phyloP scores from a whole-genome alignment of 2,888 invertebrate species.

The Diaphora mendica region DNA sequence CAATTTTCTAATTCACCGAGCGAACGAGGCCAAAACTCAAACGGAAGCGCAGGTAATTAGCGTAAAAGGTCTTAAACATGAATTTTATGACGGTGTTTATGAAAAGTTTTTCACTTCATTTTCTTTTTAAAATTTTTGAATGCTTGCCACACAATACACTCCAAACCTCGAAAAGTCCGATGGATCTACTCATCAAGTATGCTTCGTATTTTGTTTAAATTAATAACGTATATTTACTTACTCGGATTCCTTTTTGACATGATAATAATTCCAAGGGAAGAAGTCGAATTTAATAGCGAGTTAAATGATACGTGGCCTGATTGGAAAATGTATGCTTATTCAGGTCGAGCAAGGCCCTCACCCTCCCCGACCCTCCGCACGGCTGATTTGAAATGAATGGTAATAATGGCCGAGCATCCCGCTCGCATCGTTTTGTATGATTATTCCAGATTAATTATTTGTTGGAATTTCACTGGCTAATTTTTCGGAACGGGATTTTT shows the following conservation, averaged over 20 bases:
- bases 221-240: conserved; percentile 62
- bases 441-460: conserved; percentile 87
- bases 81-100: conserved; percentile 86
- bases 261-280: conserved; percentile 84
- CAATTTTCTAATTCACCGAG: conserved; percentile 81
- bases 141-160: conserved; percentile 80
- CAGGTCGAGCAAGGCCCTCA: conserved; percentile 76
- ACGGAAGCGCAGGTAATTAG: conserved; percentile 75
- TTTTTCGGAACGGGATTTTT: conserved; percentile 85
- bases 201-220: conserved; percentile 51
- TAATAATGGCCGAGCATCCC: conserved; percentile 84
- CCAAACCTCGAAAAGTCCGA: conserved; percentile 59
- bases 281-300: conserved; percentile 86
- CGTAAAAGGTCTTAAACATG: conserved; percentile 84
- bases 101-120: conserved; percentile 79
- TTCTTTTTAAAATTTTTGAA: conserved; percentile 71
- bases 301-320: conserved; percentile 87
- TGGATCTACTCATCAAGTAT: conserved; percentile 52
- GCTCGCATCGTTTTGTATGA: conserved; percentile 86
- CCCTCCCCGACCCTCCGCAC: conserved; percentile 76
- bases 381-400: conserved; percentile 86
- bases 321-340: conserved; percentile 87
- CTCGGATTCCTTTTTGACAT: conserved; percentile 73
- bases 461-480: conserved; percentile 85
- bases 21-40: conserved; percentile 57